A percentile compares a stretch with the other conserved stretches of the same genome.
phyloP scores from a whole-genome alignment of 2,797 vertebrate species.

The Menidia menidia region DNA sequence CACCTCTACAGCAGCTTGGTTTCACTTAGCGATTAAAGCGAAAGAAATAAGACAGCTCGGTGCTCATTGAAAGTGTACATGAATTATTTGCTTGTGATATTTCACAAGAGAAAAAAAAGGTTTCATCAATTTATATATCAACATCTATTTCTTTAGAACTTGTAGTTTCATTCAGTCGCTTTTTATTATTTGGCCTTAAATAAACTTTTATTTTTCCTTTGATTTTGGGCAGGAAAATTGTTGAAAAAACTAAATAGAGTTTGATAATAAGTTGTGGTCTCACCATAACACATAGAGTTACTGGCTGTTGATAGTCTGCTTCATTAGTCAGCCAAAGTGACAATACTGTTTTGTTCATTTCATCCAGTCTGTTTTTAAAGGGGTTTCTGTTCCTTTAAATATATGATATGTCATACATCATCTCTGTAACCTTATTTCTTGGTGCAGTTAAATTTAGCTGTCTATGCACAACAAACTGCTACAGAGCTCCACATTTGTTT shows the following conservation, averaged over 20 bases:
- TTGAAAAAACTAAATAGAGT: conserved; percentile 9
- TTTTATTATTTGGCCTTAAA: conserved; percentile 8
- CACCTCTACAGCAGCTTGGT: conserved; percentile 8
- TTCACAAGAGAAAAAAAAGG: not conserved
- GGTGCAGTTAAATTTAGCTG: conserved; percentile 10
- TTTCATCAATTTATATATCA: conserved; percentile 1
- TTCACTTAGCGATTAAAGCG: conserved; percentile 2
- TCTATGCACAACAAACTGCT: conserved; percentile 21
- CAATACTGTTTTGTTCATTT: conserved; percentile 28
- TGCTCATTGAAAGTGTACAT: conserved; percentile 4
- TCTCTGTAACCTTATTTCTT: conserved; percentile 20
- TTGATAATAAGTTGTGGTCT: conserved; percentile 22
- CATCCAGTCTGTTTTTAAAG: conserved; percentile 24
- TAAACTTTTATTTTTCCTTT: conserved; percentile 28
- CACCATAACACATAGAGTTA: conserved; percentile 14
- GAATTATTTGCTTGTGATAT: not conserved
- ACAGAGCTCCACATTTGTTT: conserved; percentile 32
- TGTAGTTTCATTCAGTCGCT: conserved; percentile 4
- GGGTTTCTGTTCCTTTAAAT: conserved; percentile 25
- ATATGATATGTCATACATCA: conserved; percentile 6
- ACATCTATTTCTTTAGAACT: conserved; percentile 7
- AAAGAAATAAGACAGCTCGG: conserved; percentile 12
- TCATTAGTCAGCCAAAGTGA: conserved; percentile 9
- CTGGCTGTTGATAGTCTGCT: conserved; percentile 22
- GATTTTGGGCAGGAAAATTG: conserved; percentile 6